phyloP scores from a whole-genome alignment of 2,113 vertebrate genomes.

The Deroptyus accipitrinus region DNA sequence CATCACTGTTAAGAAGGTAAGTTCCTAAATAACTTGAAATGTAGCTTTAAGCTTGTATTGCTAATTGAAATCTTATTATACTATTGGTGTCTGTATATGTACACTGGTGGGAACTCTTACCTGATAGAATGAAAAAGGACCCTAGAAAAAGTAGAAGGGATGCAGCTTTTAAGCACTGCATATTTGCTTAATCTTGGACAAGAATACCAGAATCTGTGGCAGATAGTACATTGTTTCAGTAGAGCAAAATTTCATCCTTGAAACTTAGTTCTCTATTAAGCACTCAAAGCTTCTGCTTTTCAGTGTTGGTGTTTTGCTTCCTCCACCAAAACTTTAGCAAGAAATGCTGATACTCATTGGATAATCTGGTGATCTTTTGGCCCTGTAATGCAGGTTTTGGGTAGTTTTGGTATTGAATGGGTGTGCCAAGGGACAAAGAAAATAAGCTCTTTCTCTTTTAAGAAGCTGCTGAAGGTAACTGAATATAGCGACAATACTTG shows the following conservation, averaged over 20 bases:
- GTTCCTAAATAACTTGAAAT: neutral
- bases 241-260: neutral
- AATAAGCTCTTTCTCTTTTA: neutral
- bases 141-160: neutral
- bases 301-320: neutral
- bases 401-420: neutral
- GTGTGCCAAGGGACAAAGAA: neutral
- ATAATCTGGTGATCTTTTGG: neutral
- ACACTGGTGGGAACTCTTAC: neutral
- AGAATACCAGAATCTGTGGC: neutral
- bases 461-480: neutral
- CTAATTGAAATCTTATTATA: neutral
- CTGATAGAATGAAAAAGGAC: neutral
- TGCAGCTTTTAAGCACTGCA: neutral
- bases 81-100: neutral
- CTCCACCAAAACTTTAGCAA: neutral
- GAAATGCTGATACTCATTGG: neutral
- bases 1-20: neutral
- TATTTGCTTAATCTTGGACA: neutral
- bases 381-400: neutral
- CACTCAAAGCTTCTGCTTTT: neutral
- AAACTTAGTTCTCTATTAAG: neutral
- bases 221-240: neutral
- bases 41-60: neutral
- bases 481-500: neutral